Conservation (phyloP, 2,113 vertebrate species). For the Tiliqua scincoides region DNA sequence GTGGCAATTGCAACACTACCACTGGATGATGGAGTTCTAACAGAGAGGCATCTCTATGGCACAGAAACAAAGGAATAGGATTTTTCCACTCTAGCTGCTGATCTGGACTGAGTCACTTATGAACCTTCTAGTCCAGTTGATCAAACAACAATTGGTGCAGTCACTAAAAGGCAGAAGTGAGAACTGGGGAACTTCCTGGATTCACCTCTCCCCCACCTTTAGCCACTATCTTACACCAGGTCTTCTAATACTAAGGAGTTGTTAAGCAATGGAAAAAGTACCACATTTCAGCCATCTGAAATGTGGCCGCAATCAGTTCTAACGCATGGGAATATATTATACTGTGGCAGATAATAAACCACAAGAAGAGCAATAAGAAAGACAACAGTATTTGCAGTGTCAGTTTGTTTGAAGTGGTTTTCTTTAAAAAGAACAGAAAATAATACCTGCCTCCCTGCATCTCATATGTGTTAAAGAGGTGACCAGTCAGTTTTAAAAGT, state of each 20-base stretch:
- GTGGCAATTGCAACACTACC: too few relatives aligned
- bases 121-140: background rate
- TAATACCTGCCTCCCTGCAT: background rate
- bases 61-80: too few relatives aligned
- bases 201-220: background rate
- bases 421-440: background rate
- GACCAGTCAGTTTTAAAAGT: background rate
- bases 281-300: background rate
- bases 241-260: background rate
- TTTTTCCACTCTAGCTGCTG: background rate
- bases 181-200: background rate
- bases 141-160: background rate
- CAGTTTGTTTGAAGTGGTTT: background rate
- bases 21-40: too few relatives aligned
- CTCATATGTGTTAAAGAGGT: constrained; percentile 9
- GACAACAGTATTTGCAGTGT: background rate
- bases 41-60: too few relatives aligned
- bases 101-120: background rate
- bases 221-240: background rate
- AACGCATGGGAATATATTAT: background rate
- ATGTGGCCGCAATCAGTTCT: background rate
- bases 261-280: background rate
- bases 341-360: background rate
- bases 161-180: too few relatives aligned
- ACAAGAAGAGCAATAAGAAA: background rate